These are phyloP conservation scores for Odontophorus gujanensis DNA, from an alignment of 2,113 vertebrate species.

Conservation along the genomic window DNA sequence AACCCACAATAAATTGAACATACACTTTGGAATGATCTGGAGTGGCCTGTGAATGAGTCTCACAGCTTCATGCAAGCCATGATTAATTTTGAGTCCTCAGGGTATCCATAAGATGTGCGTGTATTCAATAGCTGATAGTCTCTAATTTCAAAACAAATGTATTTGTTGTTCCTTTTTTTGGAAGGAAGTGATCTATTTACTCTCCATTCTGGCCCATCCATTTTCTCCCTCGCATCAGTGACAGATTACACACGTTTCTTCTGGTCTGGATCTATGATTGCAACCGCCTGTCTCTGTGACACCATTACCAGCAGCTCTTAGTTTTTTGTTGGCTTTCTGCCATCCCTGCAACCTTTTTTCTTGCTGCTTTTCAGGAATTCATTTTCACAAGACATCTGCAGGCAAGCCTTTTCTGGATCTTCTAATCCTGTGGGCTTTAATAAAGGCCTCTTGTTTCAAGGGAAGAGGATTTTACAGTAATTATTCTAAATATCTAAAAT, in stretches of 20 bases:
- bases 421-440: neutral
- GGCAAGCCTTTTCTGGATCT: neutral
- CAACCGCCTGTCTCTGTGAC: neutral
- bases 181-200: neutral
- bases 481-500: neutral
- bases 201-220: fast-evolving
- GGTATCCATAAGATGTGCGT: neutral
- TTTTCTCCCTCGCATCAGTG: neutral
- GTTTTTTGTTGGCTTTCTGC: conserved; percentile 29
- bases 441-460: neutral
- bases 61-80: neutral
- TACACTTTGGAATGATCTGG: neutral
- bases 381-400: neutral
- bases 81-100: neutral
- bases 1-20: neutral
- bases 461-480: neutral
- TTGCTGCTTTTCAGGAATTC: conserved; percentile 29
- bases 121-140: neutral
- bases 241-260: neutral
- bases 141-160: neutral
- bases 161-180: neutral
- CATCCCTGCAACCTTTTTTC: neutral
- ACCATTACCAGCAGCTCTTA: neutral
- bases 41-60: neutral
- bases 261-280: neutral